Conservation (phyloP, 2,888 invertebrate genomes). For the Xylocampa areola region DNA sequence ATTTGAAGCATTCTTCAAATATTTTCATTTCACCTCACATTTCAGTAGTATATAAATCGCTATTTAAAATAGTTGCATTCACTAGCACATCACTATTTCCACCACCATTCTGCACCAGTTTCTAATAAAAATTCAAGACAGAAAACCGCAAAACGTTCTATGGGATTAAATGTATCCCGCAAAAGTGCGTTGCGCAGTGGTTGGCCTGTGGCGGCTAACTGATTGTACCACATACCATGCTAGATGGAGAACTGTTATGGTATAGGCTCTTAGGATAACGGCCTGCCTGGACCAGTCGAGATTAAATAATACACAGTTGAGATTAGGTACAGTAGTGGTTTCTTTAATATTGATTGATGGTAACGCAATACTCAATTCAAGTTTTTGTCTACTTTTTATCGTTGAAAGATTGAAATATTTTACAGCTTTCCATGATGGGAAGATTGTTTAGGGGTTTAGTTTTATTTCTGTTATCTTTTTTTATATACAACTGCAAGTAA, state of each 20-base stretch:
- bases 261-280: constrained; percentile 69
- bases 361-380: no score
- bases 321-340: constrained; percentile 47
- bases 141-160: constrained; percentile 39
- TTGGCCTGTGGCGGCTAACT: constrained; percentile 65
- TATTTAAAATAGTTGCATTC: not conserved
- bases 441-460: no score
- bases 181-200: constrained; percentile 55
- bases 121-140: constrained; percentile 16
- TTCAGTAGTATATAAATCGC: constrained; percentile 8
- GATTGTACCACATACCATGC: constrained; percentile 68
- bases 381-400: no score
- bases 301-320: constrained; percentile 43
- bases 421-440: no score
- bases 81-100: constrained; percentile 12
- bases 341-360: constrained; percentile 34
- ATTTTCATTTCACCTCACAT: constrained; percentile 7
- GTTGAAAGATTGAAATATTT: no score
- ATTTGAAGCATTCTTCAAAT: constrained; percentile 4
- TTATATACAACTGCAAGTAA: no score
- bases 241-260: constrained; percentile 71
- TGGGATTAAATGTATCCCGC: constrained; percentile 57
- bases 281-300: constrained; percentile 53
- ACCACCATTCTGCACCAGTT: constrained; percentile 14
- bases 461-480: no score